These are phyloP conservation scores for Schizaphis graminum DNA, from an alignment of 2,888 invertebrate genomes.

Conservation along the genomic window DNA sequence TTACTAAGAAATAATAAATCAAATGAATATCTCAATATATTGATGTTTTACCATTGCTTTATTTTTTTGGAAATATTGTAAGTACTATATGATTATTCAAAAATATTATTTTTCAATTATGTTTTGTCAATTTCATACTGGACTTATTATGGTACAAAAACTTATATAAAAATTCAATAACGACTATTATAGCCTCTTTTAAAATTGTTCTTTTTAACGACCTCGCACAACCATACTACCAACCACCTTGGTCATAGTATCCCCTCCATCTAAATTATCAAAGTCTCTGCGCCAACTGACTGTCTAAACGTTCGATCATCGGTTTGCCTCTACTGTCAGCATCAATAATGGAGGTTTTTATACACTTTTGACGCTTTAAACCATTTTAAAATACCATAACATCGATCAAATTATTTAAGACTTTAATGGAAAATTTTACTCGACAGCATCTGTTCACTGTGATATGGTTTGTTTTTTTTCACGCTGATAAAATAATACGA, in stretches of 20 bases:
- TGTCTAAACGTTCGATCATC: slow-evolving; percentile 3
- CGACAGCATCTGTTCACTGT: neutral
- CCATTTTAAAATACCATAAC: neutral
- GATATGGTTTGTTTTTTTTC: neutral
- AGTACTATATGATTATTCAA: neutral
- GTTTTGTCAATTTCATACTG: neutral
- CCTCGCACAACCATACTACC: neutral
- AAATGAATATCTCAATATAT: neutral
- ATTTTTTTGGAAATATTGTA: neutral
- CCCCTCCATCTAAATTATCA: neutral
- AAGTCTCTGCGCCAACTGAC: neutral
- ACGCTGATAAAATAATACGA: neutral
- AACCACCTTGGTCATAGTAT: neutral
- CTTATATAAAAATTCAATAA: neutral
- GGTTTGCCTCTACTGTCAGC: neutral
- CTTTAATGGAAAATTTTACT: neutral
- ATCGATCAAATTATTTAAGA: neutral
- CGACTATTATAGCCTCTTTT: neutral
- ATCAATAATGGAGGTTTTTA: neutral
- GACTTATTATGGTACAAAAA: neutral
- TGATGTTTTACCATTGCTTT: neutral
- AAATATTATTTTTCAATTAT: neutral
- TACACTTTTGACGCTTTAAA: neutral
- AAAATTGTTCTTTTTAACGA: neutral
- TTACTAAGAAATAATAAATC: neutral